Conservation (phyloP, 2,888 invertebrate species). For the Hemicrepidius hirtus region DNA sequence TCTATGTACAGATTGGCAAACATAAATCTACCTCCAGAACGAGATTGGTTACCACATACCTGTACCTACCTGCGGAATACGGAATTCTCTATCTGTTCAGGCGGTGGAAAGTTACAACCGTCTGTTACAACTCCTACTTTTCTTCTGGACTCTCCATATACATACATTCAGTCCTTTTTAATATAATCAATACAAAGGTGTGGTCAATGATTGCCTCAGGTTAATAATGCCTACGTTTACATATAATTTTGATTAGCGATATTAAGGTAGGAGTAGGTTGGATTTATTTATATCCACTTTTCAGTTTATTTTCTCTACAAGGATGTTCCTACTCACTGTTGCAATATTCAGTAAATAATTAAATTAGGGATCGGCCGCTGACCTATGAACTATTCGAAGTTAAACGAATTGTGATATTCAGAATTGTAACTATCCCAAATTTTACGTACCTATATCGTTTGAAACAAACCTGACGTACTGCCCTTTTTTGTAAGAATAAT, state of each 20-base stretch:
- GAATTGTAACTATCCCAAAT: too few species aligned
- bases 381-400: too few species aligned
- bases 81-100: slow-evolving; percentile 1
- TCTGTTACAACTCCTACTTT: slow-evolving; percentile 30
- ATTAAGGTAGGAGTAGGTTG: slow-evolving; percentile 10
- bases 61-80: not conserved
- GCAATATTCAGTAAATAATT: too few species aligned
- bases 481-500: too few species aligned
- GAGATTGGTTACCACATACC: slow-evolving; percentile 26
- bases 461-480: too few species aligned
- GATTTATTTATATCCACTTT: slow-evolving; percentile 7
- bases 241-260: slow-evolving; percentile 16
- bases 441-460: too few species aligned
- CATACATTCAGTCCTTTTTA: slow-evolving; percentile 19
- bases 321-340: slow-evolving; percentile 5
- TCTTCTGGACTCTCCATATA: slow-evolving; percentile 18
- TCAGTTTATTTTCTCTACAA: not conserved
- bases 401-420: too few species aligned
- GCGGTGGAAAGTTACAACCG: slow-evolving; percentile 29
- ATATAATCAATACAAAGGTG: slow-evolving; percentile 29
- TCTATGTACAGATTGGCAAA: slow-evolving; percentile 25
- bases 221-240: slow-evolving; percentile 5
- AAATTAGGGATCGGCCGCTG: too few species aligned
- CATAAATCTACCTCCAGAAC: slow-evolving; percentile 28
- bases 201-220: slow-evolving; percentile 17